Evolutionary conservation across 2,888 invertebrate genomes (phyloP).

Genomic region (Cremastinae sp.): DNA sequence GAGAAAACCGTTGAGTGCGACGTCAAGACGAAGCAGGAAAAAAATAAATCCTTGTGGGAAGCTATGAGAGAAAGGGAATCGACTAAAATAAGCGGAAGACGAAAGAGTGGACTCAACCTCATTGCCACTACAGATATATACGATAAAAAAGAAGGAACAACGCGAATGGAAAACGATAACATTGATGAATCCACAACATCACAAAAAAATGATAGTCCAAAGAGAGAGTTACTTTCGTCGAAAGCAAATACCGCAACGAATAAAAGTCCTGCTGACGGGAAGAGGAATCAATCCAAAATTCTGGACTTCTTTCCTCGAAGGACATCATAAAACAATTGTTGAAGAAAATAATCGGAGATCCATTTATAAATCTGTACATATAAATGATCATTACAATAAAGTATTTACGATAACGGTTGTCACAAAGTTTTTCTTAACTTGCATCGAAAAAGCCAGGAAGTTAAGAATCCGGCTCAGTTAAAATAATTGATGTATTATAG

Average conservation of each 20-base stretch:
- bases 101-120: slow-evolving; percentile 24
- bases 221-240: slow-evolving; percentile 6
- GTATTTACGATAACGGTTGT: slow-evolving; percentile 25
- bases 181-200: slow-evolving; percentile 1
- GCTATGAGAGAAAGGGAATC: slow-evolving; percentile 60
- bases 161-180: too few relatives aligned
- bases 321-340: slow-evolving; percentile 35
- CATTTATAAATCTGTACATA: slow-evolving; percentile 52
- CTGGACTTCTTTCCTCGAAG: slow-evolving; percentile 60
- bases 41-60: slow-evolving; percentile 54
- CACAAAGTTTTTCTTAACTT: slow-evolving; percentile 4
- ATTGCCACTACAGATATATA: slow-evolving; percentile 23
- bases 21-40: slow-evolving; percentile 2
- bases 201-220: not conserved
- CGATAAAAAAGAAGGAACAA: slow-evolving; percentile 7
- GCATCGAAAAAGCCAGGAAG: not conserved
- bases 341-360: slow-evolving; percentile 16
- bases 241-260: not conserved
- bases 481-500: not conserved
- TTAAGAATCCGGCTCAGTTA: not conserved
- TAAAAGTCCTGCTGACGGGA: slow-evolving; percentile 26
- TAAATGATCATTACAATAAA: slow-evolving; percentile 35
- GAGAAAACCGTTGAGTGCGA: slow-evolving; percentile 6
- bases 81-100: slow-evolving; percentile 18
- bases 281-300: slow-evolving; percentile 57